Percentiles rank a stretch among this genome's conserved stretches.
phyloP scores from a whole-genome alignment of 2,888 invertebrate genomes.

The Acronicta leporina region DNA sequence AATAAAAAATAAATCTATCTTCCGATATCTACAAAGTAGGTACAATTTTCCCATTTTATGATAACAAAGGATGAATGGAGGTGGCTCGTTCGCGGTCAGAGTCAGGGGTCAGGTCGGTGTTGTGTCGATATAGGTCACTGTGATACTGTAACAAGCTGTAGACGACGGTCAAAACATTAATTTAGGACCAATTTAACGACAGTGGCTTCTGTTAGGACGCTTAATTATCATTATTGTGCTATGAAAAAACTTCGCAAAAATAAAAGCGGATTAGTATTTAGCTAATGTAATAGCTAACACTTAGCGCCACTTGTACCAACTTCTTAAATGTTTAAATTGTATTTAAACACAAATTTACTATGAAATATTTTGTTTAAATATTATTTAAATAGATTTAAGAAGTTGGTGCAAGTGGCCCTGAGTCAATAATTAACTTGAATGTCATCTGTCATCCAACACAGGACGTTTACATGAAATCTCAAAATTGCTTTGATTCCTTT shows the following conservation, averaged over 20 bases:
- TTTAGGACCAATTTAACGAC: constrained; percentile 52
- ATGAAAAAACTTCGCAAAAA: constrained; percentile 18
- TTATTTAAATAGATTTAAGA: too few species aligned
- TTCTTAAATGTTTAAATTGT: too few species aligned
- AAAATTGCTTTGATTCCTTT: constrained; percentile 10
- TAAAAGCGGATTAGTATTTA: constrained; percentile 11
- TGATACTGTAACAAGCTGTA: constrained; percentile 36
- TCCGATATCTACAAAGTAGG: constrained; percentile 11
- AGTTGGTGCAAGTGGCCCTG: too few species aligned
- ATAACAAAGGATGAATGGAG: constrained; percentile 37
- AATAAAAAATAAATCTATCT: too few species aligned
- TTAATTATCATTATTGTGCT: constrained; percentile 47
- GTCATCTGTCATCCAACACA: constrained; percentile 11
- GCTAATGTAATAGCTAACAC: constrained; percentile 28
- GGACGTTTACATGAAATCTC: neutral
- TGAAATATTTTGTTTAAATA: too few species aligned
- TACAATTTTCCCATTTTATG: constrained; percentile 26
- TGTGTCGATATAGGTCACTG: constrained; percentile 57
- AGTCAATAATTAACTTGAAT: constrained; percentile 23
- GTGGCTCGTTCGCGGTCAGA: constrained; percentile 32
- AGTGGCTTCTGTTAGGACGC: constrained; percentile 59
- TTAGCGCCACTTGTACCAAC: too few species aligned
- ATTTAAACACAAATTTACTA: too few species aligned
- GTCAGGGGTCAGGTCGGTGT: constrained; percentile 31
- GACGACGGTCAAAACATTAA: constrained; percentile 48